A percentile compares a stretch with the other conserved stretches of the same genome.
These are phyloP conservation scores for Chionis minor DNA, from an alignment of 2,113 vertebrate species.

Conservation along the genomic window DNA sequence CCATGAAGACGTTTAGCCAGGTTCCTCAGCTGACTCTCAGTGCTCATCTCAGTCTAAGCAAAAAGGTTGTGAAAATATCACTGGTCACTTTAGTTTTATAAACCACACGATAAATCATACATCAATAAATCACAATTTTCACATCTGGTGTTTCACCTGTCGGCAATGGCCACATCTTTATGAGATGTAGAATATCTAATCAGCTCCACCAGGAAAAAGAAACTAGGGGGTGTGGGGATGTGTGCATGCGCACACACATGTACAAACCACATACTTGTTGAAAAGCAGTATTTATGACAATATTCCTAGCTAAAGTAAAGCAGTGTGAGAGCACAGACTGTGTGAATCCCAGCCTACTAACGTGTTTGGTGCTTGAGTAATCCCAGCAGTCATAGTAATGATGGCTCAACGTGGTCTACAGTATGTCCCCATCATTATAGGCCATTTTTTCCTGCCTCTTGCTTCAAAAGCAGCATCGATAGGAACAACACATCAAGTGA, in stretches of 20 bases:
- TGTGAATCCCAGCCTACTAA: not conserved
- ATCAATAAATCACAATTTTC: not conserved
- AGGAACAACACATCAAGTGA: not conserved
- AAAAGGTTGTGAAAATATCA: not conserved
- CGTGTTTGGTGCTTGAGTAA: not conserved
- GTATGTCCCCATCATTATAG: not conserved
- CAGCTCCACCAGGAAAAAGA: not conserved
- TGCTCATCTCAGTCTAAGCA: not conserved
- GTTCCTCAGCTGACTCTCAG: not conserved
- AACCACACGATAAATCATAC: not conserved
- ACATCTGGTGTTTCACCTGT: not conserved
- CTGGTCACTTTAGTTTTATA: not conserved
- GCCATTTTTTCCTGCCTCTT: not conserved
- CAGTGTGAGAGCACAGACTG: not conserved
- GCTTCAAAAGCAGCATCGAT: not conserved
- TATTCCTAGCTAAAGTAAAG: not conserved
- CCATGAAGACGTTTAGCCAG: not conserved
- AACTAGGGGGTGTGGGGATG: not conserved
- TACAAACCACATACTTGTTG: not conserved
- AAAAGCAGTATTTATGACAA: not conserved
- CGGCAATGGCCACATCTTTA: not conserved
- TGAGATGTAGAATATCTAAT: not conserved
- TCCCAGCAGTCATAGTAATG: not conserved
- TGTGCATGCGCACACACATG: rapidly evolving
- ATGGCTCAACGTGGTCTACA: not conserved